A percentile compares a stretch with the other conserved stretches of the same genome.
Evolutionary conservation across 1,140 invertebrate genomes (phyloP).

Genomic region (Frieseomelitta varia): DNA sequence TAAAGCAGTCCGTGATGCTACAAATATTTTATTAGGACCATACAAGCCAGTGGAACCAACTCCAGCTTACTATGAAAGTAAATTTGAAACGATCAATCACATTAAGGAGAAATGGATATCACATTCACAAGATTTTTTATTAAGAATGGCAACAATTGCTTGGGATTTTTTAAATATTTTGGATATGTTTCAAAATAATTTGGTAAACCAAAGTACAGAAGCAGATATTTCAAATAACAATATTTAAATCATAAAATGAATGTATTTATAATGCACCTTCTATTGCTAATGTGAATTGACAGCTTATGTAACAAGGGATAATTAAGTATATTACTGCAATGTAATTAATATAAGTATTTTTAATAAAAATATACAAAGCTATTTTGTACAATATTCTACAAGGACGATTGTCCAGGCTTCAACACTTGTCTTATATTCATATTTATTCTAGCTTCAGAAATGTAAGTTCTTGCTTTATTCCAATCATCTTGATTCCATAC

Average conservation of each 20-base stretch:
- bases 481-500: slow-evolving; percentile 78
- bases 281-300: slow-evolving; percentile 12
- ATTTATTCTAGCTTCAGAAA: slow-evolving; percentile 87
- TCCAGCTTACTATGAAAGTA: neutral
- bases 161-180: slow-evolving; percentile 64
- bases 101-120: slow-evolving; percentile 16
- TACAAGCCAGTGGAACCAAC: neutral
- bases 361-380: slow-evolving; percentile 48
- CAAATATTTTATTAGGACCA: slow-evolving; percentile 49
- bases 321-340: neutral
- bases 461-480: slow-evolving; percentile 83
- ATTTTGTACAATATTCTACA: slow-evolving; percentile 55
- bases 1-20: slow-evolving; percentile 56
- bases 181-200: slow-evolving; percentile 30
- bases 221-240: neutral
- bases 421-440: slow-evolving; percentile 90
- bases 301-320: neutral
- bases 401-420: slow-evolving; percentile 75
- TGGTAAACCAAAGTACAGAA: neutral
- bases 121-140: slow-evolving; percentile 51
- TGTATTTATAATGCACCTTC: slow-evolving; percentile 12
- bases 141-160: slow-evolving; percentile 59
- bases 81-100: neutral
- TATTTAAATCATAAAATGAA: slow-evolving; percentile 1
- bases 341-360: slow-evolving; percentile 51